Conservation (phyloP, 2,888 invertebrate genomes). For the Prosapia bicincta region DNA sequence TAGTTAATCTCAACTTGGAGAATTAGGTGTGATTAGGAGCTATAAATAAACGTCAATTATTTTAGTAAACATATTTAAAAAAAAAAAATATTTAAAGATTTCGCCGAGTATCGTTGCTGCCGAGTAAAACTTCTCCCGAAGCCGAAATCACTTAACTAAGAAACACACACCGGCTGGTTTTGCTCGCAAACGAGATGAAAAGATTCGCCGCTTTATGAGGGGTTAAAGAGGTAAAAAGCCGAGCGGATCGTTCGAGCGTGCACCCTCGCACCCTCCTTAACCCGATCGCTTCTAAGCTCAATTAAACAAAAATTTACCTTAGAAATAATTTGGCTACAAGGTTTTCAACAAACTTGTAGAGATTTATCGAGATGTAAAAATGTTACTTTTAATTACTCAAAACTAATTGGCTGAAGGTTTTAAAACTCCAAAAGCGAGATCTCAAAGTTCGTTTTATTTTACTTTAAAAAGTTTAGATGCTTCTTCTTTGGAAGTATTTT, state of each 20-base stretch:
- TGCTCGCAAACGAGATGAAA: not conserved
- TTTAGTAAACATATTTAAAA: no score
- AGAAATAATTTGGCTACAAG: constrained; percentile 5
- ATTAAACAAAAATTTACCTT: constrained; percentile 29
- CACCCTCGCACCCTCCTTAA: not conserved
- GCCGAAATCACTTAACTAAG: not conserved
- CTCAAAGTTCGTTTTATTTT: no score
- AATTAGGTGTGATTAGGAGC: no score
- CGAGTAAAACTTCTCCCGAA: no score
- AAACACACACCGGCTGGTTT: not conserved
- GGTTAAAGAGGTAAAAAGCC: not conserved
- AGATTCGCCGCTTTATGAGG: not conserved
- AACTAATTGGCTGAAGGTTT: not conserved
- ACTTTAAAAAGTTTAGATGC: no score
- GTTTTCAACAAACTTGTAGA: not conserved
- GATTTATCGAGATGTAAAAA: not conserved
- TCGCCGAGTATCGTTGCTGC: no score
- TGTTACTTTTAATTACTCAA: not conserved
- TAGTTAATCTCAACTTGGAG: no score
- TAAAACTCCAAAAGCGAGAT: not conserved
- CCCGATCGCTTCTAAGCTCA: constrained; percentile 16
- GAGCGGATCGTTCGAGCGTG: not conserved
- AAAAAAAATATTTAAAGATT: no score
- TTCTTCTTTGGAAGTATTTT: no score
- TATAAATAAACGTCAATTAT: no score